Conservation (phyloP, 2,113 vertebrate genomes). For the Phyllostomus discolor region DNA sequence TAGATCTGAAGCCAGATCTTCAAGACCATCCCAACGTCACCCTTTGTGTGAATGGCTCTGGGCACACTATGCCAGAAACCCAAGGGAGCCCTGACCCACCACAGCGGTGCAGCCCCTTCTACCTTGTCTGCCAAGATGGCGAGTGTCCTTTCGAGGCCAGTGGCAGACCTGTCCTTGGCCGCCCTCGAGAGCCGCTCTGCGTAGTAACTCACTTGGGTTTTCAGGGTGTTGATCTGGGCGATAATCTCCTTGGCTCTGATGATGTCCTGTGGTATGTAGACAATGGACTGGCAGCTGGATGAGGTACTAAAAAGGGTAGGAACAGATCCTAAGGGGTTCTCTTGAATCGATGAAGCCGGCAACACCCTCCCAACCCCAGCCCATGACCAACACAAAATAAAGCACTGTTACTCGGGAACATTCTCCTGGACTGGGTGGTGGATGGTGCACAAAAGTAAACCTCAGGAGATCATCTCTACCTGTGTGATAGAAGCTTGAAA, state of each 20-base stretch:
- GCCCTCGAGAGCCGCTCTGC: constrained; percentile 95
- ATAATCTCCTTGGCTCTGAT: constrained; percentile 97
- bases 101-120: background rate
- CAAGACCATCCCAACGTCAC: background rate
- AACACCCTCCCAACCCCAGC: background rate
- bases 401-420: background rate
- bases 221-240: constrained; percentile 96
- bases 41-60: background rate
- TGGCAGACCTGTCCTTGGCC: constrained; percentile 95
- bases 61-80: background rate
- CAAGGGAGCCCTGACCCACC: background rate
- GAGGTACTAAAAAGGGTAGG: constrained; percentile 82
- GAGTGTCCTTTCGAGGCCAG: constrained; percentile 94
- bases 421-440: background rate
- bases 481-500: background rate
- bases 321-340: constrained; percentile 15
- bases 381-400: background rate
- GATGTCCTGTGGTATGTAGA: constrained; percentile 95
- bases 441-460: background rate
- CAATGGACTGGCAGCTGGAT: constrained; percentile 92
- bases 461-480: background rate
- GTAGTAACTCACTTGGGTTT: constrained; percentile 99
- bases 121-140: constrained; percentile 97
- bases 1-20: background rate
- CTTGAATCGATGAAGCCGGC: background rate